A percentile compares a stretch with the other conserved stretches of the same genome.
Conservation (phyloP, 1,140 invertebrate species). For the Drosophila triauraria region DNA sequence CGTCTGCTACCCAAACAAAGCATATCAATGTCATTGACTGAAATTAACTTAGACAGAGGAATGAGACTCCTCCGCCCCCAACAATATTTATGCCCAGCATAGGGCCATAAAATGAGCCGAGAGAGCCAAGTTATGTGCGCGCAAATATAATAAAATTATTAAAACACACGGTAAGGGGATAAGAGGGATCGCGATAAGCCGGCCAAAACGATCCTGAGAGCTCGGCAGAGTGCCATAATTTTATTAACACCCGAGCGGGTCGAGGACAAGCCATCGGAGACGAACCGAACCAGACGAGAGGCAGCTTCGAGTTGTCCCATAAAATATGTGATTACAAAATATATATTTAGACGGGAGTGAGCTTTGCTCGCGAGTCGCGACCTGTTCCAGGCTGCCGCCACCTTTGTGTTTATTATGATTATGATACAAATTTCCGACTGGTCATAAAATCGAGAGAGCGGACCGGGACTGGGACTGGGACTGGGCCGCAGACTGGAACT, state of each 20-base stretch:
- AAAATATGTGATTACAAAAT: slow-evolving; percentile 82
- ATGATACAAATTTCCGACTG: slow-evolving; percentile 73
- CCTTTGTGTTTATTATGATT: slow-evolving; percentile 76
- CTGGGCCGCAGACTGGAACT: slow-evolving; percentile 8
- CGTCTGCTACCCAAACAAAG: slow-evolving; percentile 33
- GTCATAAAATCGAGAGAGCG: slow-evolving; percentile 34
- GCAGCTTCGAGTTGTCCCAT: slow-evolving; percentile 66
- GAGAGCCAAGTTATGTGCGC: slow-evolving; percentile 66
- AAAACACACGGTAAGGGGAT: slow-evolving; percentile 70
- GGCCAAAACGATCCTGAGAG: slow-evolving; percentile 30
- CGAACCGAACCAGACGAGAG: slow-evolving; percentile 14
- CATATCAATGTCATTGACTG: slow-evolving; percentile 63
- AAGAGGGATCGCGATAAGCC: slow-evolving; percentile 53
- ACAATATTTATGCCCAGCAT: slow-evolving; percentile 60
- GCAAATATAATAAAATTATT: slow-evolving; percentile 81
- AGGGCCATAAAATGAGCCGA: slow-evolving; percentile 56
- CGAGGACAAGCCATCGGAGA: slow-evolving; percentile 35
- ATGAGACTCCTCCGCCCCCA: slow-evolving; percentile 19
- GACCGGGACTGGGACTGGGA: not conserved
- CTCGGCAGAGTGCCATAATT: slow-evolving; percentile 66
- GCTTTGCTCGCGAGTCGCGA: slow-evolving; percentile 33
- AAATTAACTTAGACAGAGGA: slow-evolving; percentile 51
- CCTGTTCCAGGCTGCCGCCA: slow-evolving; percentile 41
- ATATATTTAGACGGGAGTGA: slow-evolving; percentile 69
- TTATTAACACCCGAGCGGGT: slow-evolving; percentile 72